Evolutionary conservation across 2,113 vertebrate species (phyloP), one percentile per base, ranked within the genome.

Genomic region (Oncorhynchus nerka): DNA sequence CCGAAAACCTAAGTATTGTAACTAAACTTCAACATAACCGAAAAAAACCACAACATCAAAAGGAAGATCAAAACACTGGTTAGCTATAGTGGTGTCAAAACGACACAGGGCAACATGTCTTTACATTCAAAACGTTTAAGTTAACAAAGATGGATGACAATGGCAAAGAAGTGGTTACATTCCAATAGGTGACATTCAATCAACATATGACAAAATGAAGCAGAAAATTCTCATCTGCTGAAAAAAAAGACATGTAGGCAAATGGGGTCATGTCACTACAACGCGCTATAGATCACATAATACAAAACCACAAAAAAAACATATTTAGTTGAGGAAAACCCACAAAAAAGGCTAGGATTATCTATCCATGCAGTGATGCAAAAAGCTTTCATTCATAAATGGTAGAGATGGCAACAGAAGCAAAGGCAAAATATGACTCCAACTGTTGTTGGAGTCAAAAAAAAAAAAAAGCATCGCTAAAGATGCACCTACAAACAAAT

Each of bases 371-470:
- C 76, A 76, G 11, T 59, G 13, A 49, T 8, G 67, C 20, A 81
- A 66, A 78, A 67, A 76, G 61, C 39, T 81, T 70, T 65, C 55
- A 73, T 73, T 71, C 70, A 11, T 85, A 71, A 49, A 75, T 64
- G 69, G 49, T 86, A 88, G 32, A 20, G 76, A 76, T 84, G 85
- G 82, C 83, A 87, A 86, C 66, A 13, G 11, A 84, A 83, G 82
- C 62, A 5, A 89, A 89, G 85, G 82, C 88, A 79, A 72, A 77
- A 62, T 61, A 83, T 15, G 24, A 12, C 74, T 86, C n/a, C 19
- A n/a, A 22, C 2, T 9, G 39, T 62, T 62, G 22, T n/a, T n/a
- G n/a, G n/a, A n/a, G n/a, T n/a, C n/a, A n/a, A n/a, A n/a, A n/a
- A n/a, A n/a, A 30, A 26, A 32, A 67, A 13, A 67, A 5, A 19